Evolutionary conservation across 1,140 invertebrate genomes (phyloP).

Genomic region (Campoletis sonorensis): DNA sequence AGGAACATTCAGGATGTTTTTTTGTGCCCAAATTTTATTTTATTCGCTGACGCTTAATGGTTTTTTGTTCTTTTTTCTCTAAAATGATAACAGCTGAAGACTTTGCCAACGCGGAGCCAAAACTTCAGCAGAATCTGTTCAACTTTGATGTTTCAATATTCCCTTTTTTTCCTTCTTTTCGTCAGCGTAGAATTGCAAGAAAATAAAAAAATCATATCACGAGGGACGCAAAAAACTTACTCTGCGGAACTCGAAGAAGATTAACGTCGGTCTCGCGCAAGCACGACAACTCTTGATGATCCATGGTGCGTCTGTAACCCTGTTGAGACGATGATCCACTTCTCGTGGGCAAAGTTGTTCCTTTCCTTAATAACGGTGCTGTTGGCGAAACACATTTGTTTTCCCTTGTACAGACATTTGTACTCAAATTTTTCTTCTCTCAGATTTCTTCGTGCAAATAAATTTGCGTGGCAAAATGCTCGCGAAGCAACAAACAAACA

Average conservation of each 20-base stretch:
- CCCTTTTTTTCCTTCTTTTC: neutral
- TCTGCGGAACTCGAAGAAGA: constrained; percentile 55
- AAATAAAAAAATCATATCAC: neutral
- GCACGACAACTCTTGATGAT: constrained; percentile 58
- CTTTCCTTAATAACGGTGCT: constrained; percentile 70
- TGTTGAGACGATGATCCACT: constrained; percentile 54
- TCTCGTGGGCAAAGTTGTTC: constrained; percentile 62
- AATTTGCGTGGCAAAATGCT: too few species aligned
- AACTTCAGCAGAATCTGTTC: neutral
- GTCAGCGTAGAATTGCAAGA: neutral
- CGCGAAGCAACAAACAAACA: neutral
- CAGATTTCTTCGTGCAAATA: too few species aligned
- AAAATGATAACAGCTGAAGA: too few species aligned
- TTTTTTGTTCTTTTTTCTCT: too few species aligned
- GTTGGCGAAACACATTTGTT: constrained; percentile 42
- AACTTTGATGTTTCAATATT: too few species aligned
- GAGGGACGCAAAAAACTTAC: constrained; percentile 63
- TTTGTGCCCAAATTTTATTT: too few species aligned
- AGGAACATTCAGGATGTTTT: too few species aligned
- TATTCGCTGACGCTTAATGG: too few species aligned
- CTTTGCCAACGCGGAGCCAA: too few species aligned
- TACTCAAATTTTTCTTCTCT: neutral
- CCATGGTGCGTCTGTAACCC: constrained; percentile 64
- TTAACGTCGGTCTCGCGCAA: constrained; percentile 59
- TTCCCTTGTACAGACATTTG: constrained; percentile 9